Evolutionary conservation across 2,888 invertebrate species (phyloP).

Genomic region (Allygus modestus): DNA sequence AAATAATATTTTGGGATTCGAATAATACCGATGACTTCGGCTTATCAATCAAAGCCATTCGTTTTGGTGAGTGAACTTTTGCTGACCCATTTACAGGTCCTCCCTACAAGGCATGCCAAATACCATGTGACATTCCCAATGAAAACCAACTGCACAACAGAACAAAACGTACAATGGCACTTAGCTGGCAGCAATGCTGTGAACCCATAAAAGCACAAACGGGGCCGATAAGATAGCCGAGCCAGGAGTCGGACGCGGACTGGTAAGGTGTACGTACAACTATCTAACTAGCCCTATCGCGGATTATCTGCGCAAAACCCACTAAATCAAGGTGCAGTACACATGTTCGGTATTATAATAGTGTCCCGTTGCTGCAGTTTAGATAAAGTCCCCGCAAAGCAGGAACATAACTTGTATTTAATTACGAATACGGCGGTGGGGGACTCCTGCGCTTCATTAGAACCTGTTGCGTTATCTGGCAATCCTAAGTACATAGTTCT

Average conservation of each 20-base stretch:
- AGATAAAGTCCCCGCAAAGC: constrained; percentile 36
- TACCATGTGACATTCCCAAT: not conserved
- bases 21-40: no score
- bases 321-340: constrained; percentile 52
- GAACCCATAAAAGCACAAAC: constrained; percentile 26
- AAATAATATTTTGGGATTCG: no score
- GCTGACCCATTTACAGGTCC: not conserved
- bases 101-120: not conserved
- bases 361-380: constrained; percentile 44
- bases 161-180: constrained; percentile 20
- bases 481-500: constrained; percentile 51
- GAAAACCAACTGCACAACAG: not conserved
- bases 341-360: constrained; percentile 56
- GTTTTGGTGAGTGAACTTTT: no score
- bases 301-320: constrained; percentile 29
- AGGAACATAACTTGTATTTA: constrained; percentile 49
- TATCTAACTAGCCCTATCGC: constrained; percentile 45
- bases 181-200: not conserved
- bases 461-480: constrained; percentile 34
- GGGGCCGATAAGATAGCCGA: not conserved
- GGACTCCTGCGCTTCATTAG: constrained; percentile 46
- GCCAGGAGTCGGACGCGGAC: not conserved
- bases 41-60: no score
- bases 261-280: not conserved
- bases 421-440: constrained; percentile 40